A percentile compares a stretch with the other conserved stretches of the same genome.
phyloP scores from a whole-genome alignment of 2,888 invertebrate genomes.

The Antitype chi region DNA sequence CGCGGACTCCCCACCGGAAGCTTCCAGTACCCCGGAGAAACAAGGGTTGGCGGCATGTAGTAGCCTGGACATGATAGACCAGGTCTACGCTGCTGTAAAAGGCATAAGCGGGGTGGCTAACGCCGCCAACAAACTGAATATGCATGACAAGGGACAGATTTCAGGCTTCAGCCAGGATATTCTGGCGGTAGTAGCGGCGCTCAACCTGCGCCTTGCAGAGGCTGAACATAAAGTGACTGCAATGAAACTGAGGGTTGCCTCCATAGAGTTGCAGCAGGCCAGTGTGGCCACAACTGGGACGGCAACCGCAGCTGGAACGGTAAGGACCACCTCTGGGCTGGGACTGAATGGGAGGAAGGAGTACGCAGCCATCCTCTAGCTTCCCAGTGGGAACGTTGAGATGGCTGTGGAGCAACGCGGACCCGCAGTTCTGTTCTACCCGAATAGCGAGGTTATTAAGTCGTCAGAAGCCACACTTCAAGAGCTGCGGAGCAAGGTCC shows the following conservation, averaged over 20 bases:
- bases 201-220: not conserved
- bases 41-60: not conserved
- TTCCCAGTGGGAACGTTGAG: not conserved
- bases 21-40: not conserved
- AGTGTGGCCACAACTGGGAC: accelerated
- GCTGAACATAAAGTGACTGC: accelerated
- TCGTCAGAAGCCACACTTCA: not conserved
- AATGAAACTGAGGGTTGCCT: not conserved
- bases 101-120: not conserved
- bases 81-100: not conserved
- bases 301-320: too few species aligned
- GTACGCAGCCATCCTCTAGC: not conserved
- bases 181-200: not conserved
- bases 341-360: not conserved
- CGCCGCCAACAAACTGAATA: accelerated
- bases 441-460: accelerated
- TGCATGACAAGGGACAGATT: not conserved
- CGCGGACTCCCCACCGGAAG: accelerated
- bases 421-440: not conserved
- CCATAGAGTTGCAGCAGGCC: not conserved
- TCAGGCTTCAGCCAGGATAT: not conserved
- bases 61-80: not conserved
- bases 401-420: not conserved
- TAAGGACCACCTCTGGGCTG: too few species aligned
- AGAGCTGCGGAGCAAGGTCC: not conserved